Evolutionary conservation across 64 coral and sea anemone genomes (phyloP).

Genomic region (Dendrophyllia cribrosa): DNA sequence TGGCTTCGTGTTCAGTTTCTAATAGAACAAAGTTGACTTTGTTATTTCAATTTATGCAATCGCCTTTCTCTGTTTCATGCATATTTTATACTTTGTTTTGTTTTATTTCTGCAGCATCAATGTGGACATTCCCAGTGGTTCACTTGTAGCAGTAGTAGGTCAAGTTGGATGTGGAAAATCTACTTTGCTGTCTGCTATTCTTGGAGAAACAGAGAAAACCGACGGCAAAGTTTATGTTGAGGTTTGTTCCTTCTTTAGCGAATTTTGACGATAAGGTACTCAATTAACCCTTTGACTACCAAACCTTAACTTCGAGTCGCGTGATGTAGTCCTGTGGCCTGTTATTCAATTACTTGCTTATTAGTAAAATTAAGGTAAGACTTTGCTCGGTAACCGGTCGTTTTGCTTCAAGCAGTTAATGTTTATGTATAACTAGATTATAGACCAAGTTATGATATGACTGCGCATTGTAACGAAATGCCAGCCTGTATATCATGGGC

Average conservation of each 20-base stretch:
- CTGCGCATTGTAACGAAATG: no score
- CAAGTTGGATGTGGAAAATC: conserved; percentile 95
- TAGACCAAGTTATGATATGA: no score
- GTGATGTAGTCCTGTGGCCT: no score
- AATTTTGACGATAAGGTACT: background rate
- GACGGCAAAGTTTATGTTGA: conserved; percentile 75
- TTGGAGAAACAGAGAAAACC: conserved; percentile 84
- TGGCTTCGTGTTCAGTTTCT: background rate
- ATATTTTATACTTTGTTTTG: background rate
- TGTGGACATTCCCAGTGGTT: conserved; percentile 76
- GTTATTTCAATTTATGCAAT: background rate
- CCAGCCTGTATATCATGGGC: no score
- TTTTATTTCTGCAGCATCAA: conserved; percentile 61
- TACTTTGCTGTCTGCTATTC: conserved; percentile 69
- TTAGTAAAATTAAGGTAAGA: no score
- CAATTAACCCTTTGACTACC: no score
- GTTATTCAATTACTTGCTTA: no score
- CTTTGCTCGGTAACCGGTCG: no score
- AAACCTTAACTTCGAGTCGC: no score
- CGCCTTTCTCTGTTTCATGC: background rate
- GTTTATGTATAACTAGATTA: no score
- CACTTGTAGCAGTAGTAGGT: conserved; percentile 87
- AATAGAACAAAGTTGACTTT: background rate
- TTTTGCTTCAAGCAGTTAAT: no score
- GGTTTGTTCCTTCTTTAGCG: conserved; percentile 19